Base-by-base conservation (phyloP, 2,888 invertebrate genomes). In the Eurytoma adleriae region DNA sequence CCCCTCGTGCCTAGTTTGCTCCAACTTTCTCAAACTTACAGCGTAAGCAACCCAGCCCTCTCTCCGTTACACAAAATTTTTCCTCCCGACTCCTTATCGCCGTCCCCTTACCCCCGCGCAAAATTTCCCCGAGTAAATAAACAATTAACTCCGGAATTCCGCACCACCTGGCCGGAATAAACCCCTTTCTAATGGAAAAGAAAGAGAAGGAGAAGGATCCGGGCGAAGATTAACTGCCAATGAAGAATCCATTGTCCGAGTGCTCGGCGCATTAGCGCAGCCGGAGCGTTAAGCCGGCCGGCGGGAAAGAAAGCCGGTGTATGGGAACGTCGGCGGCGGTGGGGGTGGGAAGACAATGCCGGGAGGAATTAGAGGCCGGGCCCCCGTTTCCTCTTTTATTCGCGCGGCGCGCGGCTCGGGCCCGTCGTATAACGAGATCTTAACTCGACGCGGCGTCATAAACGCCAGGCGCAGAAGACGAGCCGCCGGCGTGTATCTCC, bases 381-480 rank as follows among this genome's bases (percentile, higher is more conserved):
- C 64, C 59, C 40, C 24, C 73, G 27, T 79, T 80, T 56, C 13
- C 50, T 72, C 70, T 82, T 78, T 79, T 82, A 77, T 76, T 70
- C 71, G 71, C 68, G 52, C 12, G 52, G 52, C 20, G 48, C 50
- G 30, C 2, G 30, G 30, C 30, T 30, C 30, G 30, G 18, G 77
- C 54, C 59, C 77, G 72, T 83, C 82, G 85, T 87, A 30, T 30
- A 88, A 88, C 86, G 87, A 89, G 88, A 86, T 86, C 88, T 88
- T 88, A 88, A 88, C 86, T 89, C 86, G 86, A 85, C 77, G 85
- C 83, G 83, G 83, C 86, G 86, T 87, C 88, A 86, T 90, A 90
- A 90, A 90, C 85, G 88, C 87, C 88, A 86, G 85, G 83, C 86
- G 85, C 87, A 87, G 87, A 84, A 86, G 85, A 84, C 83, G 84